Conservation (phyloP, 2,888 invertebrate species). For the Hypomecis atomaria region DNA sequence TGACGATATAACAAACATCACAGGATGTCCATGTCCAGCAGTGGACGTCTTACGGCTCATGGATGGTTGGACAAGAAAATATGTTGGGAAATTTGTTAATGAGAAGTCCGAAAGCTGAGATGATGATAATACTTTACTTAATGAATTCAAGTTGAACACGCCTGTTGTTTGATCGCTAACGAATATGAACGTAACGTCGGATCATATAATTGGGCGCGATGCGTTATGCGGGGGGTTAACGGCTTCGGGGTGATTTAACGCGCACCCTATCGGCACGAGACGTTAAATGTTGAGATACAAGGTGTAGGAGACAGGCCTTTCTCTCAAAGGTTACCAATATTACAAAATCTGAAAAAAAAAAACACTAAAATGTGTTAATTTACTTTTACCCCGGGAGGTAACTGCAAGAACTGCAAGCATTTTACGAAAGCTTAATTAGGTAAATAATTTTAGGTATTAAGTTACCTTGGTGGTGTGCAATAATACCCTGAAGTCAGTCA, state of each 20-base stretch:
- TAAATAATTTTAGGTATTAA: too few species aligned
- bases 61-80: not conserved
- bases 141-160: conserved; percentile 3
- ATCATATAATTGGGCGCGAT: conserved; percentile 25
- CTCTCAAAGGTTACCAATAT: not conserved
- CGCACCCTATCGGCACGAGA: conserved; percentile 26
- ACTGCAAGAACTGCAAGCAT: too few species aligned
- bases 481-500: too few species aligned
- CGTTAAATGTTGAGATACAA: conserved; percentile 19
- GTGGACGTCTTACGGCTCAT: too few species aligned
- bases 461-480: too few species aligned
- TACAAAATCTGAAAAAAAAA: too few species aligned
- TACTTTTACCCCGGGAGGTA: too few species aligned
- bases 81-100: not conserved
- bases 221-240: conserved; percentile 26
- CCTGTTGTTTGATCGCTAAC: conserved; percentile 3
- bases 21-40: not conserved
- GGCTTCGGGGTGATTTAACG: conserved; percentile 24
- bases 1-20: too few species aligned
- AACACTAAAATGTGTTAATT: too few species aligned
- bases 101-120: not conserved
- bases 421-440: too few species aligned
- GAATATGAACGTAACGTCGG: conserved; percentile 21
- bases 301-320: conserved; percentile 2
- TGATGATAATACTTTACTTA: not conserved